Percentiles rank a stretch among this genome's conserved stretches.
Conservation (phyloP, 2,113 vertebrate genomes). For the Hemicordylus capensis region DNA sequence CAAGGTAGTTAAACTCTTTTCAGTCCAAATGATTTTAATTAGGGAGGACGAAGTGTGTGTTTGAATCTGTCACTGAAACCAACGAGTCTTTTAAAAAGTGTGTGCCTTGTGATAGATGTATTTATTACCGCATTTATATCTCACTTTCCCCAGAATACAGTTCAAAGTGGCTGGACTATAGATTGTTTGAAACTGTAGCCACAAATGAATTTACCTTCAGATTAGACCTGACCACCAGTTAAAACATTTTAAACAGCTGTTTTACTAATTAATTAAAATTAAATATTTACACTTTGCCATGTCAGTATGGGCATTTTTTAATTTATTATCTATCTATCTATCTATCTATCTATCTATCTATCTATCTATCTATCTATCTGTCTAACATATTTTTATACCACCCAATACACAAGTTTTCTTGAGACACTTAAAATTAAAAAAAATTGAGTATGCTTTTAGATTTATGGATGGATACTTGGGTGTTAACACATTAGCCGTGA, state of each 20-base stretch:
- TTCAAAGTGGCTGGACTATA: too few relatives aligned
- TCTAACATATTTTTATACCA: too few relatives aligned
- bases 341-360: too few relatives aligned
- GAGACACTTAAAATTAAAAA: neutral
- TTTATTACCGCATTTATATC: too few relatives aligned
- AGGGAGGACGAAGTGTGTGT: too few relatives aligned
- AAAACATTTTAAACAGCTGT: neutral
- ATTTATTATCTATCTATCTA: too few relatives aligned
- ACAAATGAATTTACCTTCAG: neutral
- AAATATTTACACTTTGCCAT: neutral
- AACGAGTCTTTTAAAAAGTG: neutral
- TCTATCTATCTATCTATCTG: too few relatives aligned
- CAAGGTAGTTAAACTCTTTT: neutral
- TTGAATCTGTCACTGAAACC: neutral
- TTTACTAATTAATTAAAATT: neutral
- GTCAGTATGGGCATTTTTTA: neutral
- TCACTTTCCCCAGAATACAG: too few relatives aligned
- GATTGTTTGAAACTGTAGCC: neutral
- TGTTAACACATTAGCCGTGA: neutral
- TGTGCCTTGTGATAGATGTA: neutral
- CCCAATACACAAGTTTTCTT: too few relatives aligned
- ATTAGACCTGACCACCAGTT: neutral
- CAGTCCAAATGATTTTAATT: neutral
- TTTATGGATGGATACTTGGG: too few relatives aligned
- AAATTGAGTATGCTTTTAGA: neutral